Evolutionary conservation across 35 echinoderm and acorn worm genomes (phyloP).

Genomic region (Patiria miniata): DNA sequence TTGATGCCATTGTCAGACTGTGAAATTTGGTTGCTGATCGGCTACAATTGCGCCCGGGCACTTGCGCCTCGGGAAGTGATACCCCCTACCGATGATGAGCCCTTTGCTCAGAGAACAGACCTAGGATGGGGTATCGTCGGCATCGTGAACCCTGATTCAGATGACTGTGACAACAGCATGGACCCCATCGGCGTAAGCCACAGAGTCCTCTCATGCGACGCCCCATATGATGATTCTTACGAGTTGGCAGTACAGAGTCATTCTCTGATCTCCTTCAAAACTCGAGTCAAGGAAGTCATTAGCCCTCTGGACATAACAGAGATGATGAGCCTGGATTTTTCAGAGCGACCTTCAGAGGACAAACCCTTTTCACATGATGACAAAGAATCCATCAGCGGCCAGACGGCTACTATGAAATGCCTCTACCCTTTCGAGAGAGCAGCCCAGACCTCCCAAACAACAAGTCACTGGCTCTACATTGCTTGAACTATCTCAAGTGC

Average conservation of each 20-base stretch:
- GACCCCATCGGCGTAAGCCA: background rate
- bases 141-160: background rate
- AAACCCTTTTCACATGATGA: background rate
- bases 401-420: slow-evolving; percentile 63
- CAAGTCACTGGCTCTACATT: background rate
- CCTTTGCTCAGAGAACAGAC: slow-evolving; percentile 40
- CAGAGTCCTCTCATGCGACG: background rate
- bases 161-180: background rate
- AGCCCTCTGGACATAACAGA: background rate
- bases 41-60: slow-evolving; percentile 32
- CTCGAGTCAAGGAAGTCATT: background rate
- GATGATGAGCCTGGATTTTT: slow-evolving; percentile 43
- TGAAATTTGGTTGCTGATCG: slow-evolving; percentile 38
- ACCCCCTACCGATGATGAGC: slow-evolving; percentile 6
- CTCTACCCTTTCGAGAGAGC: slow-evolving; percentile 35
- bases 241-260: background rate
- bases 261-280: slow-evolving; percentile 22
- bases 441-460: slow-evolving; percentile 35
- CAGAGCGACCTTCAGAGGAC: background rate
- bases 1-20: slow-evolving; percentile 27
- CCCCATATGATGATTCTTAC: background rate
- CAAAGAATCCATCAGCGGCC: background rate
- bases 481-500: background rate
- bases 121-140: slow-evolving; percentile 68
- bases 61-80: slow-evolving; percentile 56